phyloP scores from a whole-genome alignment of 2,113 vertebrate genomes.

The Nerophis ophidion region DNA sequence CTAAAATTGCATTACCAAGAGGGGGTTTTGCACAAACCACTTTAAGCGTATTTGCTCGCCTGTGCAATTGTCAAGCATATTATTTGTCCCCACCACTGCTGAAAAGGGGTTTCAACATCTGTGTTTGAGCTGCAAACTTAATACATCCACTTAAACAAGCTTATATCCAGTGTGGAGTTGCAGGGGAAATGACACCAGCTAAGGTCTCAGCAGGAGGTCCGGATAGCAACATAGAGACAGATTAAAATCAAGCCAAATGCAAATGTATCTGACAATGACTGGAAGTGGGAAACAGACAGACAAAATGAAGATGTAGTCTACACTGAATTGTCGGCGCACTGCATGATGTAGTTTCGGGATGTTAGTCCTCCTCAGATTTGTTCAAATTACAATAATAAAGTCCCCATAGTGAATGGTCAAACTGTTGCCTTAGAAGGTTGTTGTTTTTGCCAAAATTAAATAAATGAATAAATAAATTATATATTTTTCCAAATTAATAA shows the following conservation, averaged over 20 bases:
- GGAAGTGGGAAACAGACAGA: constrained; percentile 1
- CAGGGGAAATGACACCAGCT: constrained; percentile 13
- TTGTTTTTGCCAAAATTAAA: too few species aligned
- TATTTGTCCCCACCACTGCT: background rate
- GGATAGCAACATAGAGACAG: constrained; percentile 14
- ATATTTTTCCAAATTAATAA: too few species aligned
- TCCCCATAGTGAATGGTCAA: too few species aligned
- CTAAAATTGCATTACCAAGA: background rate
- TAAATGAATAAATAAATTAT: too few species aligned
- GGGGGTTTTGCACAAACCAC: too few species aligned
- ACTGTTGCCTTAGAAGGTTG: too few species aligned
- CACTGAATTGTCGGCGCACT: constrained; percentile 11
- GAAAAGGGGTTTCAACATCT: background rate
- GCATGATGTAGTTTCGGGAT: constrained; percentile 23
- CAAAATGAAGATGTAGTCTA: background rate
- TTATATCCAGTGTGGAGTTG: constrained; percentile 7
- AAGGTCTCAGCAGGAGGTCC: constrained; percentile 21
- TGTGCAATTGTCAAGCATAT: background rate
- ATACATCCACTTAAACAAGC: constrained; percentile 7
- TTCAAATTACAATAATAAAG: too few species aligned
- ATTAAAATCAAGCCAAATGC: constrained; percentile 29
- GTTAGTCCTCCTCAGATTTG: background rate
- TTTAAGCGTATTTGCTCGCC: too few species aligned
- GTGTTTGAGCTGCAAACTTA: constrained; percentile 3
- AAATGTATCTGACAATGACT: constrained; percentile 22